phyloP scores from a whole-genome alignment of 2,113 vertebrate genomes.

The Heterocephalus glaber region DNA sequence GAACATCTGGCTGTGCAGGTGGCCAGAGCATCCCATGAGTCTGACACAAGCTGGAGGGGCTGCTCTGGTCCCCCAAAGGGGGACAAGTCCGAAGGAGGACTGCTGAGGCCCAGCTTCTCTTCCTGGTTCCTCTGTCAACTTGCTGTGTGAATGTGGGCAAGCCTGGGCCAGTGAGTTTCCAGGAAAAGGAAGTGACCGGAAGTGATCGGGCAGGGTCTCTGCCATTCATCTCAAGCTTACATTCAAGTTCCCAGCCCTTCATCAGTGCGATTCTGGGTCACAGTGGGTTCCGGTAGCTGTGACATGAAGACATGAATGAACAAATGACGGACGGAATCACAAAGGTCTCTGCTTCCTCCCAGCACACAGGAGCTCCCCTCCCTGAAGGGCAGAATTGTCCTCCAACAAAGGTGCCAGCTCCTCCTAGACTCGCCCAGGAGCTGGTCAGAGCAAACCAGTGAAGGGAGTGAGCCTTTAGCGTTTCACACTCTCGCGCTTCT shows the following conservation, averaged over 20 bases:
- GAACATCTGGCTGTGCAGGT: not conserved
- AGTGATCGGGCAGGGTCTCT: accelerated
- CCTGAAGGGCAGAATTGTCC: accelerated
- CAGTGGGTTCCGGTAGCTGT: accelerated
- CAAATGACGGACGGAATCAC: no score
- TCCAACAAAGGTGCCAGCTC: accelerated
- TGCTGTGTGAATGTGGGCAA: not conserved
- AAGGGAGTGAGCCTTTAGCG: not conserved
- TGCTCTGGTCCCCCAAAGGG: accelerated
- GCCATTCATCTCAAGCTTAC: not conserved
- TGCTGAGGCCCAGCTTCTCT: not conserved
- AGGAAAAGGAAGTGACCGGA: not conserved
- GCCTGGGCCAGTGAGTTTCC: not conserved
- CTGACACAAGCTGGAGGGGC: not conserved
- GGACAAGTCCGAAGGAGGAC: accelerated
- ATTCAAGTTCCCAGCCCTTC: not conserved
- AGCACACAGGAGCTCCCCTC: not conserved
- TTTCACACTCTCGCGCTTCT: not conserved
- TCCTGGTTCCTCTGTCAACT: accelerated
- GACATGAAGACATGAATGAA: not conserved
- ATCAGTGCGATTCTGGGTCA: accelerated
- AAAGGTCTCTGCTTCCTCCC: not conserved
- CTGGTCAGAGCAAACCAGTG: not conserved
- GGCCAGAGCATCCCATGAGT: not conserved
- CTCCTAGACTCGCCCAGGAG: not conserved